phyloP scores from a whole-genome alignment of 1,140 invertebrate species.

The Drosophila biarmipes region DNA sequence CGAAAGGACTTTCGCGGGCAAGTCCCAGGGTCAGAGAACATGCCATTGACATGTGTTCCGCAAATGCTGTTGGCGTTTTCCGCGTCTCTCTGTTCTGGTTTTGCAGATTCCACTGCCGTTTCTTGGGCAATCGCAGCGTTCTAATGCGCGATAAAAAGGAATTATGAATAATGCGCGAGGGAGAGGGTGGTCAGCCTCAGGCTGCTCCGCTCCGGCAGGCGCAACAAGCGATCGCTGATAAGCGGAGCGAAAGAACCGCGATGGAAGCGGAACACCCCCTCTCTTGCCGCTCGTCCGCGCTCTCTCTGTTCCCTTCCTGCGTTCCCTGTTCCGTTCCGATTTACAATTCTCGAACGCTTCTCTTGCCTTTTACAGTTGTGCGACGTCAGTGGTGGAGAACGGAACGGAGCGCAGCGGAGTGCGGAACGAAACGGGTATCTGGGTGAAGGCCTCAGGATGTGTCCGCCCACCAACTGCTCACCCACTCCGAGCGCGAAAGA shows the following conservation, averaged over 20 bases:
- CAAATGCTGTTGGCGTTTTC: conserved; percentile 73
- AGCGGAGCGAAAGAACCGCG: conserved; percentile 34
- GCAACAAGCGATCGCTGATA: conserved; percentile 69
- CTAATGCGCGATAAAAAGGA: conserved; percentile 59
- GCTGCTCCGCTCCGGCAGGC: conserved; percentile 30
- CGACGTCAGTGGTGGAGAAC: conserved; percentile 57
- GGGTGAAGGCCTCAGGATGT: conserved; percentile 35
- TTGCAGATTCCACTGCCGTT: conserved; percentile 23
- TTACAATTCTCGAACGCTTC: conserved; percentile 45
- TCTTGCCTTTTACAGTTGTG: conserved; percentile 43
- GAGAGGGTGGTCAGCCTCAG: background rate
- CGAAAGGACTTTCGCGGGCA: conserved; percentile 52
- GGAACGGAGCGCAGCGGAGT: conserved; percentile 21
- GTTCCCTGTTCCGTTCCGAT: conserved; percentile 45
- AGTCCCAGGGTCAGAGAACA: conserved; percentile 55
- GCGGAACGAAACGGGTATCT: conserved; percentile 2
- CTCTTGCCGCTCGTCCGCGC: background rate
- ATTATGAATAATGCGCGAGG: conserved; percentile 26
- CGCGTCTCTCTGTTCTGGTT: conserved; percentile 6
- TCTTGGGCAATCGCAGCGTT: conserved; percentile 34
- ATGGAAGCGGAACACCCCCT: conserved; percentile 37
- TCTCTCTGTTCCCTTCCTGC: conserved; percentile 21
- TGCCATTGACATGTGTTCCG: conserved; percentile 80
- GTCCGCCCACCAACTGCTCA: background rate
- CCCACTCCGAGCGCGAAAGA: background rate